Evolutionary conservation across 2,113 vertebrate genomes (phyloP).

Genomic region (Phalacrocorax brasilianus): DNA sequence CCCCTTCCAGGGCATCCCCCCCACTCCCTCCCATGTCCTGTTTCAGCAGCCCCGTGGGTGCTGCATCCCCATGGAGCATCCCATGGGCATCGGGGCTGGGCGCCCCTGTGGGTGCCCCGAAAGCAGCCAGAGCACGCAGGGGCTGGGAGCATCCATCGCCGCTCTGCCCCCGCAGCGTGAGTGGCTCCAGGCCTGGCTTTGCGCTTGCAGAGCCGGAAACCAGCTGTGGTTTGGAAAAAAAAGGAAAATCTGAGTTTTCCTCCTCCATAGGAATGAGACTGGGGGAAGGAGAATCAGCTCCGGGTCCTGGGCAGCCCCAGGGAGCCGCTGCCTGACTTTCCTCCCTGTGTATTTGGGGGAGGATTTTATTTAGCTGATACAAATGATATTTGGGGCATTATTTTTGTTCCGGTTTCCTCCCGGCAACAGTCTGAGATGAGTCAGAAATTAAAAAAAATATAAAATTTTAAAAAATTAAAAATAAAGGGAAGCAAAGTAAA

Average conservation of each 20-base stretch:
- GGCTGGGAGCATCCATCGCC: background rate
- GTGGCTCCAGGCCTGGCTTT: background rate
- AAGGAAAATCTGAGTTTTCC: background rate
- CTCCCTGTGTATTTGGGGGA: background rate
- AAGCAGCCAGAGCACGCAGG: fast-evolving
- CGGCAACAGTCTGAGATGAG: conserved; percentile 8
- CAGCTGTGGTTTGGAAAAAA: background rate
- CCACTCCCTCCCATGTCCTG: fast-evolving
- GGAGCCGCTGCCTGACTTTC: background rate
- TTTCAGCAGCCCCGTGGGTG: background rate
- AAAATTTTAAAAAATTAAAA: background rate
- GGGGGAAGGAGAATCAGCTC: background rate
- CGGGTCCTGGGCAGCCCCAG: background rate
- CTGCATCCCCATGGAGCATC: background rate
- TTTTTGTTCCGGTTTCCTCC: conserved; percentile 13
- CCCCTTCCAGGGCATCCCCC: too few relatives aligned
- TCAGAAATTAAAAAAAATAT: conserved; percentile 38
- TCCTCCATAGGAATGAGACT: background rate
- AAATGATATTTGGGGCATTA: background rate
- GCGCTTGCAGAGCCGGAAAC: background rate
- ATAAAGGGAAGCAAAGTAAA: background rate
- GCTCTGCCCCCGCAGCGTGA: background rate
- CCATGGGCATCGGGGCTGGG: fast-evolving
- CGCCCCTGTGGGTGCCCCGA: fast-evolving
- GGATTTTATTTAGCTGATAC: background rate